Evolutionary conservation across 2,888 invertebrate genomes (phyloP).

Genomic region (Mellilla xanthometata): DNA sequence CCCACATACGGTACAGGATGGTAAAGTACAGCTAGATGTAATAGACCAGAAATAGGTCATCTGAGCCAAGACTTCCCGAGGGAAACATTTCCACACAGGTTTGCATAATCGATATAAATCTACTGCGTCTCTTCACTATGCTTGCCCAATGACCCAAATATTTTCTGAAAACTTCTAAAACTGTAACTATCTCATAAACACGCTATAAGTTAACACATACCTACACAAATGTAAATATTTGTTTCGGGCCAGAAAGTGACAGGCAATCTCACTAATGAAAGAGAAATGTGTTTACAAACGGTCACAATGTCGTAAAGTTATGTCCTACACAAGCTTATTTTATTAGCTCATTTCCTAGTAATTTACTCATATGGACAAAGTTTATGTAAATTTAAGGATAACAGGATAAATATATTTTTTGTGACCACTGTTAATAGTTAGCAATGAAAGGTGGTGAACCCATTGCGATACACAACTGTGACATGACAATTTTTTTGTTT

Average conservation of each 20-base stretch:
- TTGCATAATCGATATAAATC: slow-evolving; percentile 26
- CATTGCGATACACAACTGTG: no score
- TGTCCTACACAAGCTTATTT: no score
- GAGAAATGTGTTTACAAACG: slow-evolving; percentile 2
- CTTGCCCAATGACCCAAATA: slow-evolving; percentile 22
- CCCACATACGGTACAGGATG: not conserved
- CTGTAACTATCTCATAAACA: slow-evolving; percentile 10
- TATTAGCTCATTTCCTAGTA: no score
- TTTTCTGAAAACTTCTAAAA: slow-evolving; percentile 16
- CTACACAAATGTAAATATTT: slow-evolving; percentile 18
- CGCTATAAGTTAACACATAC: slow-evolving; percentile 10
- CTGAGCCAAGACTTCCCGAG: slow-evolving; percentile 16
- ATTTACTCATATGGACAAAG: no score
- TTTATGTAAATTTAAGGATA: no score
- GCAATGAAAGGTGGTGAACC: no score
- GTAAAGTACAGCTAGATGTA: slow-evolving; percentile 6
- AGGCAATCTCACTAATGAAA: slow-evolving; percentile 13
- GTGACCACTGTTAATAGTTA: no score
- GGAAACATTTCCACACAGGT: slow-evolving; percentile 19
- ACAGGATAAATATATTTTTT: no score
- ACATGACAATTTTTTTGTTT: no score
- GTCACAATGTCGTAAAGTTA: no score
- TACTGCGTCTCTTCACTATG: slow-evolving; percentile 16
- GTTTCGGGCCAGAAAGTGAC: slow-evolving; percentile 9
- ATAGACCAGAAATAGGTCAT: slow-evolving; percentile 21